These are phyloP conservation scores for Drosophila quinaria DNA, from an alignment of 2,888 invertebrate genomes.

Conservation along the genomic window DNA sequence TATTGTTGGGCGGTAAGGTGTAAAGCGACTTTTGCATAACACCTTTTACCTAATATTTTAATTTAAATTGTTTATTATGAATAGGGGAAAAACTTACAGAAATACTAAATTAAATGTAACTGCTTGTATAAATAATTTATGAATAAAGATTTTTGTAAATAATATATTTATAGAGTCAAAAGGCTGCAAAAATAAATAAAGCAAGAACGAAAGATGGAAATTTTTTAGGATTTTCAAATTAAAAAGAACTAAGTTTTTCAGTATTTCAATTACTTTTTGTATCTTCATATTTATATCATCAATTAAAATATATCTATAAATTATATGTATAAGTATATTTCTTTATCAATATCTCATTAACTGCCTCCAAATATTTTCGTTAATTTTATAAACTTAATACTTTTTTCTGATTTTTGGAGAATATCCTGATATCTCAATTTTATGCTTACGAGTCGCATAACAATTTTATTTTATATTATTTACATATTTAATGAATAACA, in stretches of 20 bases:
- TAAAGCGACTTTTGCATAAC: slow-evolving; percentile 28
- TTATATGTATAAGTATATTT: no score
- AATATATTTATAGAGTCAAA: not conserved
- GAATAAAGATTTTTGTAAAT: not conserved
- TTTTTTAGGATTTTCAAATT: not conserved
- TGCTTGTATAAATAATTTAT: not conserved
- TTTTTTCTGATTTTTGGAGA: not conserved
- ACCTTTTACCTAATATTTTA: slow-evolving; percentile 20
- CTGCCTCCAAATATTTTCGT: not conserved
- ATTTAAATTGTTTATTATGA: not conserved
- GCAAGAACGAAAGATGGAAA: not conserved
- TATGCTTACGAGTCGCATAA: not conserved
- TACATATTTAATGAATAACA: not conserved
- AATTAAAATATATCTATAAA: no score
- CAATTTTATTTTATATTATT: not conserved
- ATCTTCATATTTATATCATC: no score
- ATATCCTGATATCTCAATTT: not conserved
- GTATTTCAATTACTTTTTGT: no score
- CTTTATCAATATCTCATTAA: not conserved
- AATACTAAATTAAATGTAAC: not conserved
- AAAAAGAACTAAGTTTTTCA: no score
- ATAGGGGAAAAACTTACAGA: not conserved
- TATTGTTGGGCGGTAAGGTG: slow-evolving; percentile 20
- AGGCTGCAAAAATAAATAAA: not conserved
- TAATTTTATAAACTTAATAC: not conserved